Percentiles rank a stretch among this genome's conserved stretches.
Evolutionary conservation across 2,888 invertebrate genomes (phyloP).

Genomic region (Patella pellucida): DNA sequence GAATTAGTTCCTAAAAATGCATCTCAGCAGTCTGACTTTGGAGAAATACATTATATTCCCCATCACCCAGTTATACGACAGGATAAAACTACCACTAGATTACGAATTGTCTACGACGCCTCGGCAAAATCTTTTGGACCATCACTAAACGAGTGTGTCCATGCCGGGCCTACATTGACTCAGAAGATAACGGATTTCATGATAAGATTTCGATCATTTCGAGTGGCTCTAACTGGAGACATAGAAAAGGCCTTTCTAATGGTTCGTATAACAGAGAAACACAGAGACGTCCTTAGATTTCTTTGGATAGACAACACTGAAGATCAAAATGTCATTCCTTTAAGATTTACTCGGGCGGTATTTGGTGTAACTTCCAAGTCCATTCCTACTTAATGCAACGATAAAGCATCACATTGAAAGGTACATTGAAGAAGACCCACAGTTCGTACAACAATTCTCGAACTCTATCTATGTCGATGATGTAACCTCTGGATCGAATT

Average conservation of each 20-base stretch:
- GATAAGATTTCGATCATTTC: no score
- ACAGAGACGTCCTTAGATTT: no score
- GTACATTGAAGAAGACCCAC: neutral
- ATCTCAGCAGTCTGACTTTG: neutral
- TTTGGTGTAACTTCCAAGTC: neutral
- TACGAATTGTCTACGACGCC: neutral
- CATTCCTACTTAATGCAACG: neutral
- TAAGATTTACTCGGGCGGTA: no score
- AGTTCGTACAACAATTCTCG: neutral
- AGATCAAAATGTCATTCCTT: no score
- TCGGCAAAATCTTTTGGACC: neutral
- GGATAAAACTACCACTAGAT: neutral
- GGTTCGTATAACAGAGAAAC: no score
- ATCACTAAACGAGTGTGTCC: neutral
- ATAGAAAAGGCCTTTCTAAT: no score
- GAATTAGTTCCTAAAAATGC: neutral
- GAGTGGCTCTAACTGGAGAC: no score
- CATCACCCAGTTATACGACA: neutral
- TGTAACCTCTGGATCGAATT: neutral
- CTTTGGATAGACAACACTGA: no score
- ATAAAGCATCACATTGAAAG: neutral
- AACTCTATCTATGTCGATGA: slow-evolving; percentile 6
- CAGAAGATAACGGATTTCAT: no score
- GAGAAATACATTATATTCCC: neutral
- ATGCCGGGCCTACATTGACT: no score